Base-by-base conservation (phyloP, 2,888 invertebrate genomes). In the Plebejus argus region DNA sequence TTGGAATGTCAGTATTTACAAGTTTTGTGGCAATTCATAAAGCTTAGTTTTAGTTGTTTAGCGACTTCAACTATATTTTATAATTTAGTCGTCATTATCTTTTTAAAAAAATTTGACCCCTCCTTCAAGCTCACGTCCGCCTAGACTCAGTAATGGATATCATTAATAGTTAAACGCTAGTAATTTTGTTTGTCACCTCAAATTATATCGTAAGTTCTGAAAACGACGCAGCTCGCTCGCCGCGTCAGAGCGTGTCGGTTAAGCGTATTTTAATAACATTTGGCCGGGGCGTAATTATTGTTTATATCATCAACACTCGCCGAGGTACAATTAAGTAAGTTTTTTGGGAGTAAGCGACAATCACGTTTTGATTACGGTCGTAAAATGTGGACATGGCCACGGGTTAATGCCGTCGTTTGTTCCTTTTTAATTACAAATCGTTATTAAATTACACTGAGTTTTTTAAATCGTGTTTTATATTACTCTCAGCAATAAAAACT, bases 231-330 rank as follows among this genome's bases (percentile, higher is more conserved):
- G 45, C 33, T 45, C 18, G 70, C 49, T 49, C 23, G 70, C 58
- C 75, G 75, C 78, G 76, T 33, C 83, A 79, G 81, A 87, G 86
- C 87, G 85, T 84, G 87, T 87, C 85, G 85, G 88, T 90, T 93
- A 93, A 94, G 91, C 89, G 90, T 83, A 90, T 92, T 94, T 93
- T 94, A 94, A 94, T 94, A 94, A 91, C 92, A 88, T 90, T 89
- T 83, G 87, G 86, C 87, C 87, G 87, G 86, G 85, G 86, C 86
- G 89, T 92, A 93, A 93, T 94, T 93, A 93, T 89, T 88, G 88
- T 90, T 90, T 91, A 90, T 91, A 88, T 89, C 91, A 91, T 92
- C 92, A 91, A 91, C 93, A 91, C 93, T 90, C 89, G 85, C 84
- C 87, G 84, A 85, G 85, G 85, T 90, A 91, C 90, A 92, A 93